These are phyloP conservation scores for Megaceryle alcyon DNA, from an alignment of 2,797 vertebrate species.

Conservation along the genomic window DNA sequence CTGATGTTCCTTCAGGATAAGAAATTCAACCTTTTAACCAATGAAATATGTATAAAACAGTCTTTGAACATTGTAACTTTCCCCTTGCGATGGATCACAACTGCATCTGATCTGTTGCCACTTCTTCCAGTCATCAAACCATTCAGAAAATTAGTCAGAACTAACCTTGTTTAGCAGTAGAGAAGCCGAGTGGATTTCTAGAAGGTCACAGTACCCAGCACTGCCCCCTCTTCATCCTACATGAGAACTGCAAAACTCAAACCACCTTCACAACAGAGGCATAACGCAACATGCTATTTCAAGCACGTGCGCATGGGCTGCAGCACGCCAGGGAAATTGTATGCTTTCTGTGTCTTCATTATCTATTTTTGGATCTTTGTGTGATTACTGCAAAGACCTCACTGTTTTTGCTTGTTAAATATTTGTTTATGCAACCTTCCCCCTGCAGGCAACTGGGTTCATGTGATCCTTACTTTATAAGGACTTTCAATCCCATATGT, in stretches of 20 bases:
- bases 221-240: neutral
- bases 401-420: constrained; percentile 50
- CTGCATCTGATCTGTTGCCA: neutral
- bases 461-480: constrained; percentile 62
- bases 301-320: neutral
- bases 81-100: neutral
- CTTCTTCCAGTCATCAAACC: constrained; percentile 49
- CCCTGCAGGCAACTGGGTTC: constrained; percentile 33
- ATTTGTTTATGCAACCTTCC: constrained; percentile 56
- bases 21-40: constrained; percentile 63
- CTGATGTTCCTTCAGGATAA: constrained; percentile 68
- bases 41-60: constrained; percentile 66
- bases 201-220: neutral
- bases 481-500: constrained; percentile 59
- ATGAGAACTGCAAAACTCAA: neutral
- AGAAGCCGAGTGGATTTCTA: neutral
- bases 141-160: constrained; percentile 43
- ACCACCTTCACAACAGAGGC: neutral
- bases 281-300: neutral
- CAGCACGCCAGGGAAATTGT: neutral
- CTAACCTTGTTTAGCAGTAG: neutral
- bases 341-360: constrained; percentile 1
- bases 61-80: constrained; percentile 52
- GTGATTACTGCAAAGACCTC: constrained; percentile 45
- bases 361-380: constrained; percentile 55